A percentile compares a stretch with the other conserved stretches of the same genome.
These are phyloP conservation scores for Cryptophagus acutangulus DNA, from an alignment of 2,888 invertebrate species.

Conservation along the genomic window DNA sequence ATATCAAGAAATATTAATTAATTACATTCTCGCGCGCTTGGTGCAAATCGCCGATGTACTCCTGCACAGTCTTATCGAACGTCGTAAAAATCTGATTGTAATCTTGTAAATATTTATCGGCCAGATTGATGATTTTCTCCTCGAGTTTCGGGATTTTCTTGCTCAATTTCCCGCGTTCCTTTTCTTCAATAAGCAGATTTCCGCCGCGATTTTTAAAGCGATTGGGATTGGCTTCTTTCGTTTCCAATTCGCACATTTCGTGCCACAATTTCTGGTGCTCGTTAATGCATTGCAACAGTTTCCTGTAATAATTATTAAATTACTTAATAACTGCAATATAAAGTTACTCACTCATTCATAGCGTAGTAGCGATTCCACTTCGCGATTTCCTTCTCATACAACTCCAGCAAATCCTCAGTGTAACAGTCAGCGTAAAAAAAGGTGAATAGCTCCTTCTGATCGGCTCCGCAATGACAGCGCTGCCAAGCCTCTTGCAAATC, in stretches of 20 bases:
- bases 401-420: conserved; percentile 72
- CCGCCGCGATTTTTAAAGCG: conserved; percentile 86
- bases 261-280: conserved; percentile 68
- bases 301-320: conserved; percentile 47
- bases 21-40: conserved; percentile 54
- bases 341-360: conserved; percentile 54
- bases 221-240: conserved; percentile 71
- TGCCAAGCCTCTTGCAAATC: conserved; percentile 75
- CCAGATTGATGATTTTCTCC: conserved; percentile 56
- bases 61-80: conserved; percentile 59
- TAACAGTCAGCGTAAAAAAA: conserved; percentile 64
- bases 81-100: conserved; percentile 57
- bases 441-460: conserved; percentile 58
- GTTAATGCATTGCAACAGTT: conserved; percentile 61
- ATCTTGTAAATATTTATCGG: conserved; percentile 52
- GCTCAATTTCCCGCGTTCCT: conserved; percentile 72
- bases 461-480: conserved; percentile 63
- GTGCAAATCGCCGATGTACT: conserved; percentile 60
- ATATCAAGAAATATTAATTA: conserved; percentile 2
- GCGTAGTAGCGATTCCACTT: conserved; percentile 62
- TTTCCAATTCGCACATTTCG: conserved; percentile 71
- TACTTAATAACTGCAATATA: conserved; percentile 3
- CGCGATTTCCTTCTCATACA: conserved; percentile 74
- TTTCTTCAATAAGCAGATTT: conserved; percentile 78
- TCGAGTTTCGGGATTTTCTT: conserved; percentile 71